These are phyloP conservation scores for Drosophila arawakana DNA, from an alignment of 1,140 invertebrate species.

Conservation along the genomic window DNA sequence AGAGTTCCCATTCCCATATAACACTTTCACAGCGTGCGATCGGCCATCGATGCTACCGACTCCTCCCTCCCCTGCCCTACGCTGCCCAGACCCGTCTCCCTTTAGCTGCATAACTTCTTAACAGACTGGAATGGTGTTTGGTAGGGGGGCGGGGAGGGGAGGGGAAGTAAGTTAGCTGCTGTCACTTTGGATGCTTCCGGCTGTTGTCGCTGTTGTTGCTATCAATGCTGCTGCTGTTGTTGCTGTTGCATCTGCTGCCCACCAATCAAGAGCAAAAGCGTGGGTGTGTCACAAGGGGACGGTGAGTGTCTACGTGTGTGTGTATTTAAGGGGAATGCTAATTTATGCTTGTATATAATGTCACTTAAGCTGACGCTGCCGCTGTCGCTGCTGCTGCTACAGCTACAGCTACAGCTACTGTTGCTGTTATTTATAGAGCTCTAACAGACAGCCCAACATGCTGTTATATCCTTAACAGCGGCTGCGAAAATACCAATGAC, in stretches of 20 bases:
- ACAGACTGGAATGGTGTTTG: not conserved
- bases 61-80: not conserved
- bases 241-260: conserved; percentile 67
- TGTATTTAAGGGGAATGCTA: conserved; percentile 17
- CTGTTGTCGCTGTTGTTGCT: conserved; percentile 36
- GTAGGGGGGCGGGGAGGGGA: not conserved
- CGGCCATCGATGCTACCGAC: conserved; percentile 35
- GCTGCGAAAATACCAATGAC: conserved; percentile 13
- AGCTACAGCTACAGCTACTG: not conserved
- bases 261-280: conserved; percentile 63
- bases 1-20: conserved; percentile 55
- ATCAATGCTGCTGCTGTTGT: conserved; percentile 21
- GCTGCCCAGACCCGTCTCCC: not conserved
- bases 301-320: conserved; percentile 9
- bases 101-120: not conserved
- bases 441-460: not conserved
- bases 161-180: conserved; percentile 23
- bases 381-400: conserved; percentile 8
- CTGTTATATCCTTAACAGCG: conserved; percentile 51
- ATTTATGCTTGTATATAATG: conserved; percentile 58
- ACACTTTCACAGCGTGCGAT: conserved; percentile 55
- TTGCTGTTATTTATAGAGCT: conserved; percentile 31
- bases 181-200: conserved; percentile 40
- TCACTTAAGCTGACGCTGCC: conserved; percentile 42
- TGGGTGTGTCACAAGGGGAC: conserved; percentile 25